Percentiles rank a stretch among this genome's conserved stretches.
phyloP scores from a whole-genome alignment of 2,888 invertebrate genomes.

The Nephrotoma guestfalica region DNA sequence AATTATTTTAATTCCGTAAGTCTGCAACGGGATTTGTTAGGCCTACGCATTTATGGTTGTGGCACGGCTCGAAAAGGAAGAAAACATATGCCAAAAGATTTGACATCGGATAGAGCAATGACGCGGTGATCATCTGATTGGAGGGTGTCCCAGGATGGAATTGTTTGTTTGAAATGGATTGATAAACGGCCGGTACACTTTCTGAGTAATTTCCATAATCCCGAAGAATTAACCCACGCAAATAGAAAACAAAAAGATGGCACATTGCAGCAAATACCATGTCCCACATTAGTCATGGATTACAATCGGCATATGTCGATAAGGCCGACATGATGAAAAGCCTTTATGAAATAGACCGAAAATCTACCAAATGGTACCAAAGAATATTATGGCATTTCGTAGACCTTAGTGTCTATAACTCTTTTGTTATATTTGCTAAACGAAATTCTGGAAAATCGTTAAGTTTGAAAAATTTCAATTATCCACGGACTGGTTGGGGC shows the following conservation, averaged over 20 bases:
- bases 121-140: neutral
- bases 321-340: constrained; percentile 7
- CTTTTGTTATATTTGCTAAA: no score
- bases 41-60: no score
- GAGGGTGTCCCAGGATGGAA: neutral
- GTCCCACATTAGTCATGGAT: constrained; percentile 2
- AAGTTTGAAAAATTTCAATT: no score
- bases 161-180: neutral
- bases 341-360: constrained; percentile 6
- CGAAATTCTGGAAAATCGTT: no score
- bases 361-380: constrained; percentile 9
- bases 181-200: neutral
- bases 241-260: neutral
- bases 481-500: no score
- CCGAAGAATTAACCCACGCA: neutral
- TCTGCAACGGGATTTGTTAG: no score
- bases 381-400: no score
- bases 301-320: constrained; percentile 8
- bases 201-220: neutral
- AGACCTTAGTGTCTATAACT: no score
- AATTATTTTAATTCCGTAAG: no score
- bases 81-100: no score
- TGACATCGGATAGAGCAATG: no score
- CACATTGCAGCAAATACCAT: neutral
- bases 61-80: no score